These are phyloP conservation scores for Melitaea athalia DNA, from an alignment of 2,888 invertebrate genomes.

Conservation along the genomic window DNA sequence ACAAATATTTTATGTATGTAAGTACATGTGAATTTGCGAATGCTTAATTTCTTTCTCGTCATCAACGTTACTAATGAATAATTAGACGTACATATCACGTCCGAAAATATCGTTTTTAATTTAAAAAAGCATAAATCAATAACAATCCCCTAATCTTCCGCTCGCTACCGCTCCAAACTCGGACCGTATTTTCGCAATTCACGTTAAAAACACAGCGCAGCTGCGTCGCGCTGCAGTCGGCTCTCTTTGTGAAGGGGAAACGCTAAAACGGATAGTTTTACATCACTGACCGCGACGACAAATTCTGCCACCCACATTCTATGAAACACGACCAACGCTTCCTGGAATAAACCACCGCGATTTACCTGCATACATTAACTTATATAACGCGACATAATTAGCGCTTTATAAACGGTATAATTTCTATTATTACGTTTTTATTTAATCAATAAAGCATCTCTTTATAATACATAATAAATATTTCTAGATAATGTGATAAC, in stretches of 20 bases:
- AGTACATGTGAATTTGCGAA: no score
- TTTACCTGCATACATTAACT: constrained; percentile 24
- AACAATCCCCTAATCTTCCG: not conserved
- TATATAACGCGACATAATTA: not conserved
- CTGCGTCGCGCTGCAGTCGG: constrained; percentile 43
- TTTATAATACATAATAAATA: no score
- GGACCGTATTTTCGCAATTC: constrained; percentile 43
- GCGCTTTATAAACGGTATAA: not conserved
- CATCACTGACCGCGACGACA: constrained; percentile 39
- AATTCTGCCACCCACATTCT: constrained; percentile 34
- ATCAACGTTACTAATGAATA: no score
- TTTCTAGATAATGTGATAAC: no score
- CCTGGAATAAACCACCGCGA: constrained; percentile 31
- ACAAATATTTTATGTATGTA: no score
- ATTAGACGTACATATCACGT: no score
- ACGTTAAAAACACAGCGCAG: constrained; percentile 52
- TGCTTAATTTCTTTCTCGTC: no score
- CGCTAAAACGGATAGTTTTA: constrained; percentile 43
- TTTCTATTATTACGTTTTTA: no score
- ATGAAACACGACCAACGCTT: constrained; percentile 34
- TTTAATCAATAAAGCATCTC: no score
- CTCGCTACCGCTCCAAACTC: constrained; percentile 36
- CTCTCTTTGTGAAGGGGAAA: constrained; percentile 44
- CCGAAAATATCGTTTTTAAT: not conserved
- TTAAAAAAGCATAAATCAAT: not conserved